Percentiles rank a stretch among this genome's conserved stretches.
Conservation (phyloP, 2,888 invertebrate species). For the Gerris lacustris region DNA sequence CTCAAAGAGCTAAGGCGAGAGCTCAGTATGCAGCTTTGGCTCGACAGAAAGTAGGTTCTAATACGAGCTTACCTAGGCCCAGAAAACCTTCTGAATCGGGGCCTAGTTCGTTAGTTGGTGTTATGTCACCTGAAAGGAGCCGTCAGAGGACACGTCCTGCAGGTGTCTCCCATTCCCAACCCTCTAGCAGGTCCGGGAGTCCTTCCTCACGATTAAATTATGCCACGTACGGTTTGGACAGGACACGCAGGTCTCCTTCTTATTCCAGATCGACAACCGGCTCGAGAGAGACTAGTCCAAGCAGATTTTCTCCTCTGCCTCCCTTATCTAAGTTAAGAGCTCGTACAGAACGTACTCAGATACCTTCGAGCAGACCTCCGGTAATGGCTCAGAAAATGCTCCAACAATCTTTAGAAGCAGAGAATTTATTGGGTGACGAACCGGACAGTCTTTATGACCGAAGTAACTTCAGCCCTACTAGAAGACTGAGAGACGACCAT, state of each 20-base stretch:
- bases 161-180: slow-evolving; percentile 84
- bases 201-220: slow-evolving; percentile 76
- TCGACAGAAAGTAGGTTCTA: slow-evolving; percentile 56
- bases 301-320: slow-evolving; percentile 35
- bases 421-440: slow-evolving; percentile 65
- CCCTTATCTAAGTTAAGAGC: slow-evolving; percentile 36
- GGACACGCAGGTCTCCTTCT: slow-evolving; percentile 36
- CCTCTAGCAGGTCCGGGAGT: slow-evolving; percentile 85
- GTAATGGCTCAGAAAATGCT: slow-evolving; percentile 71
- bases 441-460: slow-evolving; percentile 38
- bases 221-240: slow-evolving; percentile 44
- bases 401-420: slow-evolving; percentile 77
- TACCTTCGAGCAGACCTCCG: slow-evolving; percentile 36
- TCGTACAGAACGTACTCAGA: not conserved
- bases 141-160: slow-evolving; percentile 49
- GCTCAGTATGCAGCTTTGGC: slow-evolving; percentile 71
- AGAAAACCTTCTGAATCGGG: slow-evolving; percentile 27
- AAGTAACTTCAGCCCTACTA: slow-evolving; percentile 26
- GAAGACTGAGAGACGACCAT: slow-evolving; percentile 50
- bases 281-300: slow-evolving; percentile 41
- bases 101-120: slow-evolving; percentile 22
- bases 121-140: slow-evolving; percentile 50
- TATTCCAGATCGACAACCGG: slow-evolving; percentile 30
- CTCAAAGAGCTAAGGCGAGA: slow-evolving; percentile 71
- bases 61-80: slow-evolving; percentile 58